phyloP scores from a whole-genome alignment of 2,797 vertebrate genomes.

The Urophycis tenuis region DNA sequence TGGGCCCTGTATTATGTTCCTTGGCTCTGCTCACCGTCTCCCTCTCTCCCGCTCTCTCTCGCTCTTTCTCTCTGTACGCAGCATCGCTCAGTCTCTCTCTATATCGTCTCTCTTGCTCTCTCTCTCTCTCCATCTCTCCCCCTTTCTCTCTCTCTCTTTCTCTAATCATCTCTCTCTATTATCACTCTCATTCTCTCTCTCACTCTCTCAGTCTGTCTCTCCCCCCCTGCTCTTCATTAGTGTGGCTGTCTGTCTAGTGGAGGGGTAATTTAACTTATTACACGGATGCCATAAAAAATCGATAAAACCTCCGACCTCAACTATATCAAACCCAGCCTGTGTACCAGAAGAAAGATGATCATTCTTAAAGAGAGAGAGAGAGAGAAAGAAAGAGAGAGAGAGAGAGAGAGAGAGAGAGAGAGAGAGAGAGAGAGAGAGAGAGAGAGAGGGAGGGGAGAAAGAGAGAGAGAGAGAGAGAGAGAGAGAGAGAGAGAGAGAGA shows the following conservation, averaged over 20 bases:
- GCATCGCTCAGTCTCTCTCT: background rate
- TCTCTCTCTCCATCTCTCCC: background rate
- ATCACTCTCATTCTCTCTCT: background rate
- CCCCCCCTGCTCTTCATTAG: conserved; percentile 37
- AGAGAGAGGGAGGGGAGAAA: too few species aligned
- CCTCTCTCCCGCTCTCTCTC: conserved; percentile 24
- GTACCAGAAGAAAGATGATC: conserved; percentile 36
- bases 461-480: background rate
- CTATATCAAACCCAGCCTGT: conserved; percentile 49
- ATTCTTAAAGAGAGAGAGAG: conserved; percentile 23
- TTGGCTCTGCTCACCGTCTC: conserved; percentile 9
- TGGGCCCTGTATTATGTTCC: conserved; percentile 1
- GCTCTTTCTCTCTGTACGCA: conserved; percentile 21
- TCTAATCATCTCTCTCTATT: background rate
- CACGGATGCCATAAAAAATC: conserved; percentile 55
- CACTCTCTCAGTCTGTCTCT: background rate
- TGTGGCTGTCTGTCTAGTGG: conserved; percentile 33
- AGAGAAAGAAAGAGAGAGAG: background rate
- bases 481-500: background rate
- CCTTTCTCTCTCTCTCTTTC: background rate
- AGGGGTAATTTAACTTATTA: conserved; percentile 61
- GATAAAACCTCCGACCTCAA: conserved; percentile 55
- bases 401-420: background rate
- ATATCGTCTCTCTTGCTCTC: background rate
- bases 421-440: background rate